Base-by-base conservation (phyloP, 92 coral and sea anemone genomes). In the Umimayanthus kanabou region DNA sequence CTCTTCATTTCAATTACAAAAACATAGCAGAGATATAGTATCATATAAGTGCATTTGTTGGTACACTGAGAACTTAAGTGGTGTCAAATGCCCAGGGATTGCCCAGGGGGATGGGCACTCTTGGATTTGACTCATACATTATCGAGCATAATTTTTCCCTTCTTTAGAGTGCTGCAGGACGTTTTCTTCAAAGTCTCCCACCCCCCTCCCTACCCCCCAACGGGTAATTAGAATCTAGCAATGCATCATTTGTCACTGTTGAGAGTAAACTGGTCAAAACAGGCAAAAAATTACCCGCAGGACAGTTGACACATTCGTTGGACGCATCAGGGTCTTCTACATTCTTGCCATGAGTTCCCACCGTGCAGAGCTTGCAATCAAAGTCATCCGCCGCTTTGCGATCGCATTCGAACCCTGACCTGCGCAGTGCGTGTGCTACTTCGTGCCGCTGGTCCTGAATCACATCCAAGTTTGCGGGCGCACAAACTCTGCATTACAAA, bases 401-500 rank as follows among this genome's bases (percentile, higher is more conserved):
- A 0, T 6, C 13, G 40, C 92, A 89, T 15, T 81, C 30, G 50
- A 89, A 89, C 15, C 92, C 92, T 10, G 92, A 89, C 66, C 87
- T 66, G 37, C 67, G 77, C 49, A 89, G 71, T 5, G 89, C 92
- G 10, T 22, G 26, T 8, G 92, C 84, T 14, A 85, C 83, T 53
- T 61, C 73, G 39, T 85, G 58, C 69, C 88, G 80, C 72, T 84
- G 89, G 9, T 82, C 89, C 9, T 49, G 15, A 28, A 89, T 81
- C 70, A 37, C 45, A 23, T 78, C 84, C 71, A 89, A 15, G 61
- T 85, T 70, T 55, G 80, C 49, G 9, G 92, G 92, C 6, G 92
- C 92, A 58, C 92, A 89, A 8, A 77, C 85, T 39, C 92, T 88
- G 81, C 40, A 49, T 74, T 74, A 37, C 25, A 74, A 79, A 55